These are phyloP conservation scores for Andrena chrysosceles DNA, from an alignment of 2,888 invertebrate species.

Conservation along the genomic window DNA sequence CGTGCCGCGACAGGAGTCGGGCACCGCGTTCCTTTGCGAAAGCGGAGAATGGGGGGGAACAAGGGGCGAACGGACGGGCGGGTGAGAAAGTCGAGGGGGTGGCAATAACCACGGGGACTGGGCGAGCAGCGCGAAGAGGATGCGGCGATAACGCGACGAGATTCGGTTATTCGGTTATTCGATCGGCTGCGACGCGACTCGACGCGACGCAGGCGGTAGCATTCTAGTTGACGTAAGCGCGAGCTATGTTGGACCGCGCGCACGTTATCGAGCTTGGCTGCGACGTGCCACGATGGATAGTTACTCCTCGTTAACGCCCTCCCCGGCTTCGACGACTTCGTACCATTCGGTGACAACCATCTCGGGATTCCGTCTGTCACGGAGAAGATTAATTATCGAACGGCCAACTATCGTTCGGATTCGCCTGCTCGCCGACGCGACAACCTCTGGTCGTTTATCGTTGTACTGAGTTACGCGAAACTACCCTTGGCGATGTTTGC, in stretches of 20 bases:
- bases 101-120: not conserved
- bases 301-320: constrained; percentile 26
- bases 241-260: constrained; percentile 24
- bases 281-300: constrained; percentile 24
- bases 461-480: not conserved
- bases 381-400: constrained; percentile 24
- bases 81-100: constrained; percentile 16
- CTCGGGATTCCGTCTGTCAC: constrained; percentile 23
- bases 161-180: constrained; percentile 58
- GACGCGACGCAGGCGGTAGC: constrained; percentile 1
- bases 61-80: not conserved
- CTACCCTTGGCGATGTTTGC: not conserved
- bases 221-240: constrained; percentile 59
- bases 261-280: constrained; percentile 42
- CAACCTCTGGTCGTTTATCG: not conserved
- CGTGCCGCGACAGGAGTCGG: constrained; percentile 12
- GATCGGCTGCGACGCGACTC: constrained; percentile 41
- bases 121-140: not conserved
- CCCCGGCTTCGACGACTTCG: not conserved
- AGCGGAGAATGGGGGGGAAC: not conserved
- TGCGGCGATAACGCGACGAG: constrained; percentile 50
- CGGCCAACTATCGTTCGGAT: not conserved
- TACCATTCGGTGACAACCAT: constrained; percentile 19
- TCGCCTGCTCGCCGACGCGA: not conserved
- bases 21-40: not conserved